These are phyloP conservation scores for Porites evermanni DNA, from an alignment of 92 coral and sea anemone species.

Conservation along the genomic window DNA sequence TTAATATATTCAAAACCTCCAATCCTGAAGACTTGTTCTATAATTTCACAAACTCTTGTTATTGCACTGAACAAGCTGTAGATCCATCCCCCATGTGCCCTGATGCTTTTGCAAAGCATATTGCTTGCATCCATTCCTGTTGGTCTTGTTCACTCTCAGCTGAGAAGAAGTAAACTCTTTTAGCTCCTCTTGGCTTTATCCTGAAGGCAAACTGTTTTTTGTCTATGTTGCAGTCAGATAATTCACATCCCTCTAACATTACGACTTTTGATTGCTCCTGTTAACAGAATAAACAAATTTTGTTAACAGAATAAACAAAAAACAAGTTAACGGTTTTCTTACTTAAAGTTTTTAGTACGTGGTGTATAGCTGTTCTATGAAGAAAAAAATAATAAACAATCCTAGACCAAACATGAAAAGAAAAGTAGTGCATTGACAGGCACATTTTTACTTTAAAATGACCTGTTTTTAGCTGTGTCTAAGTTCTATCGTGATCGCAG, in stretches of 20 bases:
- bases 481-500: no score
- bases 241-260: slow-evolving; percentile 90
- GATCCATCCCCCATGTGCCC: slow-evolving; percentile 91
- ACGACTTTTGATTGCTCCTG: slow-evolving; percentile 84
- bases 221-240: slow-evolving; percentile 86
- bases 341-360: no score
- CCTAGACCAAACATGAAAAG: no score
- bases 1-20: background rate
- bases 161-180: slow-evolving; percentile 81
- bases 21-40: no score
- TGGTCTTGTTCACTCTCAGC: slow-evolving; percentile 90
- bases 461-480: no score
- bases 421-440: no score
- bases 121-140: slow-evolving; percentile 99
- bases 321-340: background rate
- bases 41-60: background rate
- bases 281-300: background rate
- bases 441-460: no score
- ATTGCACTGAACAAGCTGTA: slow-evolving; percentile 90
- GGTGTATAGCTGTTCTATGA: no score
- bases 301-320: slow-evolving; percentile 9
- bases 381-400: no score
- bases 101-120: slow-evolving; percentile 93
- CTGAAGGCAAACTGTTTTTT: slow-evolving; percentile 87
- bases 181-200: slow-evolving; percentile 84